Conservation (phyloP, 2,113 vertebrate species). For the Chaenocephalus aceratus region DNA sequence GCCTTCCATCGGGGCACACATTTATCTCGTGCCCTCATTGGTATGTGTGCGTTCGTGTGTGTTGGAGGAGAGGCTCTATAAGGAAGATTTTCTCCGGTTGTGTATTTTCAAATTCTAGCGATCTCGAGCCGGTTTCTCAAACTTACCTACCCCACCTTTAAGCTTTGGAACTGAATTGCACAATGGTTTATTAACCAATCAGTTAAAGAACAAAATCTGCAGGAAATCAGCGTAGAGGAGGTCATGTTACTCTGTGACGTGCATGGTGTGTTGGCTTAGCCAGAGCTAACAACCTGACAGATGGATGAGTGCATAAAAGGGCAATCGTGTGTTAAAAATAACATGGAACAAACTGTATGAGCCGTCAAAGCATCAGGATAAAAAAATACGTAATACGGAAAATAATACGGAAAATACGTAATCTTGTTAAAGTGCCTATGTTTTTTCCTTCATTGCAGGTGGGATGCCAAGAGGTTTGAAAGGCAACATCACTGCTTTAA, state of each 20-base stretch:
- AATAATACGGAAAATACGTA: neutral
- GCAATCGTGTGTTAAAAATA: constrained; percentile 6
- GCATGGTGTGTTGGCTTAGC: neutral
- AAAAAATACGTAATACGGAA: no score
- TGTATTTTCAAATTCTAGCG: no score
- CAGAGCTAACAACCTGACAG: neutral
- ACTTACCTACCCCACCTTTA: no score
- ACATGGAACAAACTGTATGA: constrained; percentile 27
- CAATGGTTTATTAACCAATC: neutral
- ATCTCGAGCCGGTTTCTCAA: no score
- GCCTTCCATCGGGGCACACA: no score
- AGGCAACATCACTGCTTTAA: constrained; percentile 14
- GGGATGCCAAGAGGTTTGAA: constrained; percentile 14
- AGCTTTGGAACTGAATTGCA: no score
- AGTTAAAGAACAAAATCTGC: constrained; percentile 19
- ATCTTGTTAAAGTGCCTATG: neutral
- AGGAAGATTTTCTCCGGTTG: no score
- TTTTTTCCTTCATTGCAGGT: neutral
- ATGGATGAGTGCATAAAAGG: constrained; percentile 6
- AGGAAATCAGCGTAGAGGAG: constrained; percentile 3
- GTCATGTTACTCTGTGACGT: constrained; percentile 1
- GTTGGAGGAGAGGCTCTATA: no score
- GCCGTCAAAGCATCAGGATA: constrained; percentile 4
- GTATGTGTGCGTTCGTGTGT: no score
- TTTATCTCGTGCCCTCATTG: no score